Conservation (phyloP, 1,140 invertebrate species). For the Vanessa atalanta region DNA sequence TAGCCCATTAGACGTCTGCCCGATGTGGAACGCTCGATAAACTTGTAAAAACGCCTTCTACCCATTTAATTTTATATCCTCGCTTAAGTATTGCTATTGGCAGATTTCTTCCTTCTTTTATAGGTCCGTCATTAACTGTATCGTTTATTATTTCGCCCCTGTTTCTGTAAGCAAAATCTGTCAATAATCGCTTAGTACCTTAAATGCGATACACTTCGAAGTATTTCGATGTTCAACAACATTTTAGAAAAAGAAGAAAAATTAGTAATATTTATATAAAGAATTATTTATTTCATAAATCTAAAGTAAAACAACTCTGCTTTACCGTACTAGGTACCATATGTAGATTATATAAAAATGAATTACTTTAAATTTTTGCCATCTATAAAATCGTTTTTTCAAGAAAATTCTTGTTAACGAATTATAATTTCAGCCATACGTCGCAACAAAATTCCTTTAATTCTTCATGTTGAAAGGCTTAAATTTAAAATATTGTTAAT, state of each 20-base stretch:
- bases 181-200: constrained; percentile 17
- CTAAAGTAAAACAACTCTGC: no score
- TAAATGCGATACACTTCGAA: background rate
- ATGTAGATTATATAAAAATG: no score
- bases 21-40: constrained; percentile 79
- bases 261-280: no score
- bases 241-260: no score
- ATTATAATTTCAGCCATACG: no score
- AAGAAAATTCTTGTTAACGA: no score
- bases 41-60: constrained; percentile 80
- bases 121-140: constrained; percentile 69
- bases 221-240: background rate
- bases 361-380: no score
- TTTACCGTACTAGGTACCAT: no score
- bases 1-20: constrained; percentile 76
- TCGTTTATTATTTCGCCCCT: constrained; percentile 63
- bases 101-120: constrained; percentile 74
- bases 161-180: constrained; percentile 42
- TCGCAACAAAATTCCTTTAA: no score
- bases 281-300: no score
- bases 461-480: background rate
- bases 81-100: constrained; percentile 77
- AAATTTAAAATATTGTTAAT: background rate
- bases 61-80: constrained; percentile 79
- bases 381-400: no score